Evolutionary conservation across 2,113 vertebrate species (phyloP), one percentile per base, ranked within the genome.

Genomic region (Pithys albifrons): DNA sequence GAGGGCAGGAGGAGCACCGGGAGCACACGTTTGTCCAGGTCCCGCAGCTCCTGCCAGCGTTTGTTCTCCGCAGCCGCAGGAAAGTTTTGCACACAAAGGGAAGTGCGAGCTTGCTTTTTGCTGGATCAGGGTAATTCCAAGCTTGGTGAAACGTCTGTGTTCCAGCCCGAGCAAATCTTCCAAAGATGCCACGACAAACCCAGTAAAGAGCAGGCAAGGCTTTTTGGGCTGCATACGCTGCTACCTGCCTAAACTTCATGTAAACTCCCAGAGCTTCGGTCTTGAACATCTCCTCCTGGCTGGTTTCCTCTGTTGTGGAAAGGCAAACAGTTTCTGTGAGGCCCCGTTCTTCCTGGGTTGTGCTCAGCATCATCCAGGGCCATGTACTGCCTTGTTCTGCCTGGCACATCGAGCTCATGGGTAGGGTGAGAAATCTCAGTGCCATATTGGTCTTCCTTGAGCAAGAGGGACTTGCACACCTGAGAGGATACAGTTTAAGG

Each of bases 81-180:
- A 35, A 81, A 93, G 55, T 93, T 97, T 92, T 54, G 37, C 48
- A 39, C 69, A 22, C 59, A 74, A 58, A 91, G 52, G 86, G 51
- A 80, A 62, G 35, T 14, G 79, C 4, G 39, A 83, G 43, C 59
- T 92, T 66, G 72, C 8, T 62, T 92, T 95, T 84, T 74, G 59
- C 92, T 84, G 33, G 91, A 27, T 93, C 59, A 67, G 94, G 61
- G 33, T 59, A 88, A 89, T 95, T 88, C 59, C 46, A 35, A 74
- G 61, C 27, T 55, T 27, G 17, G 39, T 35, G 58, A 77, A 82
- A 51, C 14, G 37, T 57, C 58, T 61, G 0, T 33, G 14, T 28
- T 77, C 41, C 64, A 86, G 33, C 37, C 10, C 29, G 4, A 65
- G 20, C 62, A 35, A 12, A 48, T 78, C 59, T 84, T 43, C 59